Conservation (phyloP, 2,888 invertebrate species). For the Oligia latruncula region DNA sequence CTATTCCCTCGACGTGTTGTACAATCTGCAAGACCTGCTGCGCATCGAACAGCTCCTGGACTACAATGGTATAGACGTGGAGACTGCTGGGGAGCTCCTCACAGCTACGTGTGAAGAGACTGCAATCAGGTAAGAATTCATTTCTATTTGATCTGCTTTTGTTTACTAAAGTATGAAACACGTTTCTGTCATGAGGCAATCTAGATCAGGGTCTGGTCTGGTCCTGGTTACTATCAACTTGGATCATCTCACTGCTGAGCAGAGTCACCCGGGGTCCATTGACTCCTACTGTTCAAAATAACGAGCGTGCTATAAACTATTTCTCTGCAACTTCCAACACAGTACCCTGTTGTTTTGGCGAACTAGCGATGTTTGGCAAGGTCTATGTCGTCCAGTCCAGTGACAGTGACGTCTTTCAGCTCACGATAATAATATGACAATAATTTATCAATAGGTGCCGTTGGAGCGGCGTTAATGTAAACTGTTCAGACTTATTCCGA, state of each 20-base stretch:
- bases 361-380: background rate
- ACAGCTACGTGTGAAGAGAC: slow-evolving; percentile 77
- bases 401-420: background rate
- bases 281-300: background rate
- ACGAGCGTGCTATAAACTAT: background rate
- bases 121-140: slow-evolving; percentile 71
- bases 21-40: slow-evolving; percentile 67
- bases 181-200: background rate
- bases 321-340: background rate
- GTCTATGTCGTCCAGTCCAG: background rate
- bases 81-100: slow-evolving; percentile 69
- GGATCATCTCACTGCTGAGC: background rate
- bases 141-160: background rate
- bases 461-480: slow-evolving; percentile 76
- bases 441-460: slow-evolving; percentile 78
- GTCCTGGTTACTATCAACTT: background rate
- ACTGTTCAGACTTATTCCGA: slow-evolving; percentile 85
- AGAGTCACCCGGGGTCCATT: background rate
- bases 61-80: slow-evolving; percentile 73
- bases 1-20: slow-evolving; percentile 73
- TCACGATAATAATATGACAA: background rate
- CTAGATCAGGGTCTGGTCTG: too few relatives aligned
- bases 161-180: background rate
- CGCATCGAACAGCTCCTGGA: slow-evolving; percentile 72
- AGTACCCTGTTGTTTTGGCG: background rate